Evolutionary conservation across 2,888 invertebrate species (phyloP), one percentile per base, ranked within the genome.

Genomic region (Halictus quadricinctus): DNA sequence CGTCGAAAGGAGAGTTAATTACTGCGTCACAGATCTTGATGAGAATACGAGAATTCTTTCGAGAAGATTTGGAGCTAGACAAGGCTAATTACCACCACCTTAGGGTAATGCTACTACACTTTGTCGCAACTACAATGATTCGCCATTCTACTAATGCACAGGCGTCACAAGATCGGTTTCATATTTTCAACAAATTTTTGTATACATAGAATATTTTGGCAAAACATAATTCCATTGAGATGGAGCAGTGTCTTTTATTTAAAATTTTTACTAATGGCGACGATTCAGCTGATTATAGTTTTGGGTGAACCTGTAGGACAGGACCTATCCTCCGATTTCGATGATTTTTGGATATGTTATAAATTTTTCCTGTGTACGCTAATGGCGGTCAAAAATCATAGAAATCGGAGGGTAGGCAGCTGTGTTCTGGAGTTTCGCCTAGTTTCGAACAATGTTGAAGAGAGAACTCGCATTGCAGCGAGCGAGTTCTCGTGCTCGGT

Each of bases 281-380:
- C n/a, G n/a, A 58, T 58, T 58, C n/a, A 58, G 12, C n/a, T n/a
- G n/a, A 58, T 58, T 58, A 58, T 58, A 58, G 58, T n/a, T 58
- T 58, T 58, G n/a, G 58, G 10, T n/a, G 21, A 58, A 58, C 4
- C 58, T n/a, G 12, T 1, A 58, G 12, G 12, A 58, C 12, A 10
- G 54, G 2, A n/a, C 58, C n/a, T n/a, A 58, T 4, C n/a, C 4
- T 58, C 12, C n/a, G 1, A 58, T 58, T n/a, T 58, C n/a, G 12
- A 58, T 58, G n/a, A 58, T n/a, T 58, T n/a, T 58, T 58, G 10
- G 21, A 7, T 50, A 50, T 50, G 21, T 21, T 21, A 21, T 8
- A 50, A 21, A 50, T 50, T 50, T 21, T 50, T 21, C 21, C 50
- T 50, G 21, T 50, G 7, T 50, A 43, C 0, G 8, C 8, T 43